Base-by-base conservation (phyloP, 2,888 invertebrate species). In the Metalampra italica region DNA sequence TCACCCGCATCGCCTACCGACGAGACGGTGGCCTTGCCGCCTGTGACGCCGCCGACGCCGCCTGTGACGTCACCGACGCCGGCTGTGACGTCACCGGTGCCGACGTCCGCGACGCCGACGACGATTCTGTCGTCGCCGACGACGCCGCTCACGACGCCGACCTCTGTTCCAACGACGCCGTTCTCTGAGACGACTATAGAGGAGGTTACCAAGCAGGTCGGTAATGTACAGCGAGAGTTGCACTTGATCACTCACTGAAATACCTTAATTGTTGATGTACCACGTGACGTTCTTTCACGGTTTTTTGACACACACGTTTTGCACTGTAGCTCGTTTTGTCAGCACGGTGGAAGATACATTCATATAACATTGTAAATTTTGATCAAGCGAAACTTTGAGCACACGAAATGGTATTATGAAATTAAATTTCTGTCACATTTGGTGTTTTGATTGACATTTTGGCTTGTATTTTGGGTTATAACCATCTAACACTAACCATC, bases 161-260 rank as follows among this genome's bases (percentile, higher is more conserved):
- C 68, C 44, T 72, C 70, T 38, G 59, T 60, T 5, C 34, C 70
- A 8, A 79, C 78, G 11, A 75, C 75, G 41, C 64, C 77, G 9
- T 54, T 64, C 15, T 71, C 82, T 29, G 83, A 81, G 59, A 79
- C 78, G 2, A 82, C 80, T 29, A 61, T 77, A 37, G 73, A 76
- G 61, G 84, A 86, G 48, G 76, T 83, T 55, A 84, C 83, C 36
- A 71, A 71, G 52, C 82, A 86, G 86, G 86, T 86, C 75, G 65
- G 81, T 79, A 52, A n/a, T 42, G 41, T 42, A 42, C 41, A 22
- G n/a, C 40, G 4, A 45, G 42, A 12, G 37, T 45, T 41, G 9
- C 49, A 36, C 45, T 49, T 45, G 49, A 49, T 49, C 49, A 49
- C 44, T 47, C 43, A 34, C 8, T 11, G 9, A 34, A 7, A 11